phyloP scores from a whole-genome alignment of 1,140 invertebrate species.

The Ceratina australensis region DNA sequence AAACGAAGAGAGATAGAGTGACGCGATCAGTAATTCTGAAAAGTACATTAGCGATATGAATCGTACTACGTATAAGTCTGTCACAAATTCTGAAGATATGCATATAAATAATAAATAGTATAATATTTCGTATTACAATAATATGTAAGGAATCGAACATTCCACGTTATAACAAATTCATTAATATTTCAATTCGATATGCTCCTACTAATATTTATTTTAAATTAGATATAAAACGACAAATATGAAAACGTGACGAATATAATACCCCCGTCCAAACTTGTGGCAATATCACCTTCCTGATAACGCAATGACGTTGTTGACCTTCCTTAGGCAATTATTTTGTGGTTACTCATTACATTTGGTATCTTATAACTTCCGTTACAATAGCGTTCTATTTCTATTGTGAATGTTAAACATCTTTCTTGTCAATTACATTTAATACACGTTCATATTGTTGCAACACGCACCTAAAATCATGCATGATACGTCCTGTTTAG shows the following conservation, averaged over 20 bases:
- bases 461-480: constrained; percentile 53
- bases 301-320: not conserved
- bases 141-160: not conserved
- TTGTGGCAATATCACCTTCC: constrained; percentile 10
- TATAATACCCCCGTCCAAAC: constrained; percentile 25
- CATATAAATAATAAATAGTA: constrained; percentile 6
- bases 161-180: constrained; percentile 17
- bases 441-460: constrained; percentile 60
- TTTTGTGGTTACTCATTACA: not conserved
- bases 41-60: constrained; percentile 12
- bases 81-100: constrained; percentile 15
- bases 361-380: not conserved
- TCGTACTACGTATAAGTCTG: constrained; percentile 14
- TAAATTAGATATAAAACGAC: not conserved
- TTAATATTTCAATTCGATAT: constrained; percentile 5
- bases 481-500: constrained; percentile 41
- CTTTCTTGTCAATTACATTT: constrained; percentile 41
- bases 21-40: not conserved
- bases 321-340: not conserved
- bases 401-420: constrained; percentile 35
- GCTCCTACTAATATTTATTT: constrained; percentile 16
- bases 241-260: constrained; percentile 1
- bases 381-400: not conserved
- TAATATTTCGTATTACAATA: constrained; percentile 27
- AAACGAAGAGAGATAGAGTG: constrained; percentile 12